phyloP scores from a whole-genome alignment of 2,113 vertebrate species.

The Tragelaphus strepsiceros region DNA sequence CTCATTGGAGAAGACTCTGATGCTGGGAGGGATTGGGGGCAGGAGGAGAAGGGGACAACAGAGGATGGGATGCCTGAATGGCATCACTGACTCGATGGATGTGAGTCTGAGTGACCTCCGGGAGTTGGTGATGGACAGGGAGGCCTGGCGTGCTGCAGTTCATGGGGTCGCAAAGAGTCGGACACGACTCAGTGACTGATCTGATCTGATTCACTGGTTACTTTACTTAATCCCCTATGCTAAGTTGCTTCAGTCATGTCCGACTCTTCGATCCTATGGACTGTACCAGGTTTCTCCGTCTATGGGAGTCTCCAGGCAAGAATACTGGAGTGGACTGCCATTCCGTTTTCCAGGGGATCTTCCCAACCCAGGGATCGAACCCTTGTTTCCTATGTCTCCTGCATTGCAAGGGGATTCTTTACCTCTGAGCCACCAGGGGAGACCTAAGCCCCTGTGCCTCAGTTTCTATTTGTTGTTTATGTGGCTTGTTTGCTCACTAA shows the following conservation, averaged over 20 bases:
- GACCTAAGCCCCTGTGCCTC: background rate
- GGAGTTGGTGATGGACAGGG: too few species aligned
- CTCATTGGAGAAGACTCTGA: too few species aligned
- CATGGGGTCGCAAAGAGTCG: too few species aligned
- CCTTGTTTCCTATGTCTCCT: background rate
- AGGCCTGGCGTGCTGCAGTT: too few species aligned
- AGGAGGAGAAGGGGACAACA: too few species aligned
- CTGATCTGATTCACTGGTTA: background rate
- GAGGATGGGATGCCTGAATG: too few species aligned
- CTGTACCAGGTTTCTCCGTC: background rate
- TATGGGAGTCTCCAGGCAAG: background rate
- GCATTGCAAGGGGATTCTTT: background rate
- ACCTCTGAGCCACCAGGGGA: background rate
- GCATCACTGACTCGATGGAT: too few species aligned
- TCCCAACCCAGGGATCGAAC: background rate
- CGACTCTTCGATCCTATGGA: rapidly evolving
- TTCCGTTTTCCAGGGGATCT: background rate
- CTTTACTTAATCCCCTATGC: background rate
- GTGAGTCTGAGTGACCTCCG: too few species aligned
- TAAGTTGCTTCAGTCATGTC: background rate
- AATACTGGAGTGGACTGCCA: background rate
- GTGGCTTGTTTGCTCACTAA: background rate
- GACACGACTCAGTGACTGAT: too few species aligned
- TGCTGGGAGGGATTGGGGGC: too few species aligned
- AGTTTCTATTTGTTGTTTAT: background rate